Evolutionary conservation across 2,113 vertebrate genomes (phyloP).

Genomic region (Menidia beryllina): DNA sequence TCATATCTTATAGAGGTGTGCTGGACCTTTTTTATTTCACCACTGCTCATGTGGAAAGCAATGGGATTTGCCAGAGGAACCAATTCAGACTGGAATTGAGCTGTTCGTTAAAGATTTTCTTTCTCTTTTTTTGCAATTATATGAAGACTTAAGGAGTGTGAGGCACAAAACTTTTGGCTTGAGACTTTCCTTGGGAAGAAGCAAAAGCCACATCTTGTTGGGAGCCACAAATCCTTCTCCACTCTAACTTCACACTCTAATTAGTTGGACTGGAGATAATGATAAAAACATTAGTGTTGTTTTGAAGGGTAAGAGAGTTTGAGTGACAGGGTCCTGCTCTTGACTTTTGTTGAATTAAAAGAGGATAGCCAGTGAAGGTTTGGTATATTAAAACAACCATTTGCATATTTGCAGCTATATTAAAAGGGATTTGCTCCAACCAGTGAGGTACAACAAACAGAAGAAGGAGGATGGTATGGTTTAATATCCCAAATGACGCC

Average conservation of each 20-base stretch:
- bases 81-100: slow-evolving; percentile 36
- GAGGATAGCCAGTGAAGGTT: slow-evolving; percentile 92
- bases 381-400: slow-evolving; percentile 97
- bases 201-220: slow-evolving; percentile 47
- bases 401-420: slow-evolving; percentile 99
- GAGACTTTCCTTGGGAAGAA: slow-evolving; percentile 46
- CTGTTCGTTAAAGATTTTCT: slow-evolving; percentile 79
- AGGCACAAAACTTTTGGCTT: slow-evolving; percentile 59
- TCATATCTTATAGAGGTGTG: slow-evolving; percentile 70
- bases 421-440: slow-evolving; percentile 99
- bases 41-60: slow-evolving; percentile 31
- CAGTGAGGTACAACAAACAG: slow-evolving; percentile 96
- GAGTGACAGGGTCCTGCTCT: slow-evolving; percentile 97
- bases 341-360: slow-evolving; percentile 98
- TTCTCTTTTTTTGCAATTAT: slow-evolving; percentile 58
- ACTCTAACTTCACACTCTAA: slow-evolving; percentile 87
- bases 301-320: slow-evolving; percentile 80
- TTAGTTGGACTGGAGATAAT: slow-evolving; percentile 88
- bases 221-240: slow-evolving; percentile 68
- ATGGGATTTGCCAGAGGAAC: slow-evolving; percentile 55
- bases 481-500: slow-evolving; percentile 99
- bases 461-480: slow-evolving; percentile 88
- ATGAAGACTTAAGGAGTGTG: slow-evolving; percentile 54
- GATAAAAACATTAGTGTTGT: slow-evolving; percentile 79
- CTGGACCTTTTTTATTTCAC: slow-evolving; percentile 66